Conservation (phyloP, 2,888 invertebrate species). For the Reticulitermes lucifugus region DNA sequence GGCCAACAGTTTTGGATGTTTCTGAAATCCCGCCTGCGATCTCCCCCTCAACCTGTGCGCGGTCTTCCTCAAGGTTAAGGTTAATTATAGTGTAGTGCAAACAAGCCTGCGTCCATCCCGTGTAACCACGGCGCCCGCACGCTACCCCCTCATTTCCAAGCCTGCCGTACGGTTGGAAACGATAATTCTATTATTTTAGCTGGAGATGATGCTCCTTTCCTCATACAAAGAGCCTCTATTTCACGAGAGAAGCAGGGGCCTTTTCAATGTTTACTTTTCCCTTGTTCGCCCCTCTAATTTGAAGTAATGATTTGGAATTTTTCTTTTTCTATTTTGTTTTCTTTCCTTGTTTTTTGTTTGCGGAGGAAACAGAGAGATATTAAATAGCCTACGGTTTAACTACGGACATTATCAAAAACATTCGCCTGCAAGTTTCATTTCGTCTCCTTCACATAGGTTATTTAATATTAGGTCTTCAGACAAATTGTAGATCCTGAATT, state of each 20-base stretch:
- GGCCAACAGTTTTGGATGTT: constrained; percentile 24
- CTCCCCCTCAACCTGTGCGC: neutral
- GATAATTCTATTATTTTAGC: constrained; percentile 52
- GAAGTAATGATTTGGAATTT: constrained; percentile 48
- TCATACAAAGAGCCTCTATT: constrained; percentile 29
- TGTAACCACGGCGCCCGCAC: constrained; percentile 42
- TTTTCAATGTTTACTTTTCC: constrained; percentile 51
- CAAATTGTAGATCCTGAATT: no score
- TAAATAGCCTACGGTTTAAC: constrained; percentile 6
- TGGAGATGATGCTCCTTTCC: constrained; percentile 37
- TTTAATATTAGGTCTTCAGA: no score
- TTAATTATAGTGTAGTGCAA: constrained; percentile 47
- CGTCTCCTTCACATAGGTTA: no score
- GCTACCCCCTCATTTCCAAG: constrained; percentile 47
- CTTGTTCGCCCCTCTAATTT: constrained; percentile 49
- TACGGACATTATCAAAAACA: neutral
- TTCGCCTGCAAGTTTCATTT: neutral
- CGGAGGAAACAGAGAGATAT: constrained; percentile 17
- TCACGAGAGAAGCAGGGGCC: constrained; percentile 25
- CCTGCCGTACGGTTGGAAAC: constrained; percentile 41
- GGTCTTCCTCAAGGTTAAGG: constrained; percentile 42
- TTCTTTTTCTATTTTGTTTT: constrained; percentile 35
- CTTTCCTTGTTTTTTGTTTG: constrained; percentile 2
- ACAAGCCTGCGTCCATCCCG: constrained; percentile 38
- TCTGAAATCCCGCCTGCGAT: neutral